Evolutionary conservation across 2,888 invertebrate species (phyloP), one percentile per base, ranked within the genome.

Genomic region (Tubulanus polymorphus): DNA sequence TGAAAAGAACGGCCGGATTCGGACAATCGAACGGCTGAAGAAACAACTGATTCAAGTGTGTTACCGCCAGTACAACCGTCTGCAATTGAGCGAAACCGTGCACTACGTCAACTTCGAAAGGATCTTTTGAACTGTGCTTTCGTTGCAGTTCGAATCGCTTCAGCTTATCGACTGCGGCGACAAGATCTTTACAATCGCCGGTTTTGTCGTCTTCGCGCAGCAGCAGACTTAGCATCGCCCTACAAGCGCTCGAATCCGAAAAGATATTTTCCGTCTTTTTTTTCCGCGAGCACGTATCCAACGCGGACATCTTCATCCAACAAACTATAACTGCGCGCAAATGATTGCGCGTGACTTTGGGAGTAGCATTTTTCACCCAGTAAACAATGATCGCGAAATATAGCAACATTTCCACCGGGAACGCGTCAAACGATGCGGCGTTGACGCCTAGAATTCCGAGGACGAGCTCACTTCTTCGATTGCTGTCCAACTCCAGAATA

Each of bases 51-150:
- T 78, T 75, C n/a, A 79, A 57, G 53, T 70, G 64, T 12, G 66
- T 52, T 1, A 64, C 51, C 29, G 70, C 69, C 2, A 67, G 54
- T 10, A 73, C 57, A 48, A 73, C 73, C 1, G 75, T 61, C 54
- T 79, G 79, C 46, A 75, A 70, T 63, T 79, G 76, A 15, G 73
- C 65, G 46, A 73, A 73, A 20, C 66, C 70, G 61, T 79, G 79
- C 37, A 70, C 54, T 27, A 64, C 52, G 3, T 51, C 32, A 2
- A 63, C 51, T 20, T 69, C 59, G 6, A 71, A 62, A 6, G 49
- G 57, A 45, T 62, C 61, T n/a, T n/a, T n/a, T n/a, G n/a, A n/a
- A n/a, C n/a, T 66, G 27, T 64, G 56, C 20, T 50, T 30, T 8
- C 64, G 64, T 10, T 52, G 50, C 6, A 59, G 52, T 5, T 61